Conservation (phyloP, 2,113 vertebrate genomes). For the Corythoichthys haematopterus region DNA sequence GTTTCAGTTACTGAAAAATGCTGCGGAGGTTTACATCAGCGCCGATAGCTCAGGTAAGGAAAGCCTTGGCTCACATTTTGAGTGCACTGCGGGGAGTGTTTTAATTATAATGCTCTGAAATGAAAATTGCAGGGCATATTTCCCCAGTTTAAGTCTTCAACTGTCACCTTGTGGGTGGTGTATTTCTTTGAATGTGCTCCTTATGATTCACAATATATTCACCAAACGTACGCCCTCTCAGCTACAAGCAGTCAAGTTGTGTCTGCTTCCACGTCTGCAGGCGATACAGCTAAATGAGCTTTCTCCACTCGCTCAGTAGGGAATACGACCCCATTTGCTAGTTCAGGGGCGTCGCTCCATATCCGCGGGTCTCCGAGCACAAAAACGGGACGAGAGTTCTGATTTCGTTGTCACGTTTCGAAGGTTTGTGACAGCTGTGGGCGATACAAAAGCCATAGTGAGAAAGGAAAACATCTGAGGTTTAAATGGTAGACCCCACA, state of each 20-base stretch:
- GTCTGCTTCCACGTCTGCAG: conserved; percentile 56
- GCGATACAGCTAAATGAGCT: conserved; percentile 73
- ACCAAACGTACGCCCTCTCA: conserved; percentile 3
- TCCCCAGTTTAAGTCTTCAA: neutral
- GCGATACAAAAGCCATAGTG: conserved; percentile 48
- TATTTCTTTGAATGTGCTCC: neutral
- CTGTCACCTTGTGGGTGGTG: neutral
- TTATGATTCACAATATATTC: neutral
- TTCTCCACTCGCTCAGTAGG: conserved; percentile 69
- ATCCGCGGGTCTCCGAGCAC: conserved; percentile 65
- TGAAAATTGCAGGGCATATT: neutral
- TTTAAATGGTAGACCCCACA: conserved; percentile 37
- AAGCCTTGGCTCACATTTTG: neutral
- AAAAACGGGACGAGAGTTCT: conserved; percentile 54
- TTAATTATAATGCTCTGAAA: neutral
- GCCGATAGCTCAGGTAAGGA: conserved; percentile 83
- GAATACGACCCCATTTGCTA: conserved; percentile 74
- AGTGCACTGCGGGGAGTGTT: neutral
- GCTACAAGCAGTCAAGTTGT: conserved; percentile 28
- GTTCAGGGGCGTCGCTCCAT: conserved; percentile 64
- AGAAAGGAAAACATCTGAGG: conserved; percentile 46
- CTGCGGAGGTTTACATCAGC: conserved; percentile 82
- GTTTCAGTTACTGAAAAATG: conserved; percentile 82
- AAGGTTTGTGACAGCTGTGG: conserved; percentile 49
- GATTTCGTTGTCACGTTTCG: conserved; percentile 56